Conservation (phyloP, 2,113 vertebrate genomes). For the Fulmarus glacialis region DNA sequence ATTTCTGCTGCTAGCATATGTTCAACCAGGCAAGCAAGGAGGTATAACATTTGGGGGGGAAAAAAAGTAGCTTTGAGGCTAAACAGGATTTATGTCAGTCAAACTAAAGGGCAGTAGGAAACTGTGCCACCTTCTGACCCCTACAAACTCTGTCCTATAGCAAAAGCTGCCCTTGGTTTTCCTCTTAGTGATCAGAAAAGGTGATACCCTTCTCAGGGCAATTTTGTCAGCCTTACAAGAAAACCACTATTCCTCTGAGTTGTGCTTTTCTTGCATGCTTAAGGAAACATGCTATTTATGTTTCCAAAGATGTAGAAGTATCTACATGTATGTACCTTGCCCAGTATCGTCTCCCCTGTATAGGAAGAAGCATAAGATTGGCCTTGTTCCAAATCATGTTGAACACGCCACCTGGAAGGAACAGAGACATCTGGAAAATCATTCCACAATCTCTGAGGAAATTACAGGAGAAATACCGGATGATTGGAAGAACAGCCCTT, state of each 20-base stretch:
- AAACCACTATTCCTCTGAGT: not conserved
- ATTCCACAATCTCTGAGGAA: slow-evolving; percentile 71
- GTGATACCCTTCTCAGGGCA: not conserved
- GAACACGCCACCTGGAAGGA: slow-evolving; percentile 70
- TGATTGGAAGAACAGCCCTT: slow-evolving; percentile 71
- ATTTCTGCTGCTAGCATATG: not conserved
- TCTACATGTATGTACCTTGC: not conserved
- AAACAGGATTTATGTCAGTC: not conserved
- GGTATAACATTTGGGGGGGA: not conserved
- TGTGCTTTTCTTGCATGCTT: not conserved
- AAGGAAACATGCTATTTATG: not conserved
- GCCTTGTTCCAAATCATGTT: slow-evolving; percentile 67
- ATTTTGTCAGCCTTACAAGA: not conserved
- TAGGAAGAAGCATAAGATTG: slow-evolving; percentile 37
- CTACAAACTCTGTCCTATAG: not conserved
- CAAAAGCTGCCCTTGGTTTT: not conserved
- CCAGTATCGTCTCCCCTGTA: not conserved
- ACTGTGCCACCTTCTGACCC: not conserved
- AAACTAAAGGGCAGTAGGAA: not conserved
- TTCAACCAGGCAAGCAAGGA: not conserved
- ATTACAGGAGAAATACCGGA: slow-evolving; percentile 68
- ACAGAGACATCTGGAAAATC: slow-evolving; percentile 74
- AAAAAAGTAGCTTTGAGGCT: not conserved
- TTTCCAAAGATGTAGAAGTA: not conserved
- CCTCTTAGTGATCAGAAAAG: not conserved